Evolutionary conservation across 1,140 invertebrate genomes (phyloP).

Genomic region (Caenorhabditis remanei): DNA sequence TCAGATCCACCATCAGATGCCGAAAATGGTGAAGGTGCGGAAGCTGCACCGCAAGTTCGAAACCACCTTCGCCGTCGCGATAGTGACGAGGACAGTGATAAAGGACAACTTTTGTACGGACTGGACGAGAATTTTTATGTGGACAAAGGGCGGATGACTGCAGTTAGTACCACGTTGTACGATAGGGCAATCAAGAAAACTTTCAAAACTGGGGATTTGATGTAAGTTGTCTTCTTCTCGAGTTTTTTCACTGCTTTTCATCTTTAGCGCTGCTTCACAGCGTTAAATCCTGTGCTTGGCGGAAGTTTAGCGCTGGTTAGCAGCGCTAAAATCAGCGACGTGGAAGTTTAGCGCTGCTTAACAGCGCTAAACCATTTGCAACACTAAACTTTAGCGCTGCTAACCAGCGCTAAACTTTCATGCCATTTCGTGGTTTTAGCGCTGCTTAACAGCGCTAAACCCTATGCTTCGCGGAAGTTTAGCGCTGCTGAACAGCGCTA

Average conservation of each 20-base stretch:
- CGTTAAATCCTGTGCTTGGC: background rate
- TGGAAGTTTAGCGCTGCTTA: background rate
- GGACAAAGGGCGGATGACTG: background rate
- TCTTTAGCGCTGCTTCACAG: background rate
- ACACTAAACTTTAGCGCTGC: background rate
- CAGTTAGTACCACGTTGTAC: background rate
- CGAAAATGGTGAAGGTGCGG: background rate
- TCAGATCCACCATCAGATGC: background rate
- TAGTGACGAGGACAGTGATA: constrained; percentile 38
- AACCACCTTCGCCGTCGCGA: too few species aligned
- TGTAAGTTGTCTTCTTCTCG: background rate
- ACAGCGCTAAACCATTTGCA: background rate
- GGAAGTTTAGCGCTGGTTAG: background rate
- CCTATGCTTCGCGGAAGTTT: background rate
- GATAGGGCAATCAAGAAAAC: background rate
- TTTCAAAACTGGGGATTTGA: background rate
- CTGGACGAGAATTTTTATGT: constrained; percentile 19
- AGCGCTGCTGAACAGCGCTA: background rate
- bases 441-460: background rate
- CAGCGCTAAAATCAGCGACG: background rate
- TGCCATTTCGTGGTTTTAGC: too few species aligned
- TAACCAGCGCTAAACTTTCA: background rate
- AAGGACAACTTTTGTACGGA: constrained; percentile 28
- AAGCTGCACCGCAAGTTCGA: background rate
- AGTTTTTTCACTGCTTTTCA: background rate